Evolutionary conservation across 2,113 vertebrate species (phyloP).

Genomic region (Xenopus borealis): DNA sequence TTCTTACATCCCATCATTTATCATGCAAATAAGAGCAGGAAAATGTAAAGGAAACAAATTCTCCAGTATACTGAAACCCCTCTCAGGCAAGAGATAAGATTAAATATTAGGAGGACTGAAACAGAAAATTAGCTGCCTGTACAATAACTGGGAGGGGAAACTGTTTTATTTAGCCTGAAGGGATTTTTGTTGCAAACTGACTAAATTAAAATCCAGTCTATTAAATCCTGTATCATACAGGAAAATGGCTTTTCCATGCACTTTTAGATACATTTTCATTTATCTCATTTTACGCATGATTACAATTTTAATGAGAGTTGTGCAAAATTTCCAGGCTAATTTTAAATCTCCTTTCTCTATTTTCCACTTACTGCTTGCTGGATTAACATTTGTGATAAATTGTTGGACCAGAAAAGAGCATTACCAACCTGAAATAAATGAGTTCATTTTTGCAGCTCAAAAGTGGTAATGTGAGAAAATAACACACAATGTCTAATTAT

Average conservation of each 20-base stretch:
- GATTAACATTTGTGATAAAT: constrained; percentile 82
- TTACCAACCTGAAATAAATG: constrained; percentile 72
- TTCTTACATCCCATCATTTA: constrained; percentile 73
- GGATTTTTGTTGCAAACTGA: constrained; percentile 82
- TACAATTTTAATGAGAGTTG: constrained; percentile 93
- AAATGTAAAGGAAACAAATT: constrained; percentile 80
- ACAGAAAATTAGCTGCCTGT: constrained; percentile 79
- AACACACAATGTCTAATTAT: constrained; percentile 64
- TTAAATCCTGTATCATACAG: constrained; percentile 84
- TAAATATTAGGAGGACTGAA: constrained; percentile 73
- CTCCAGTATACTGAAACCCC: constrained; percentile 69
- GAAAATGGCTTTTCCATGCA: constrained; percentile 81
- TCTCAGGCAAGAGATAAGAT: constrained; percentile 74
- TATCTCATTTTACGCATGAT: constrained; percentile 94
- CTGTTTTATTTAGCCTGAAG: constrained; percentile 79
- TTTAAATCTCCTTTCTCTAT: constrained; percentile 71
- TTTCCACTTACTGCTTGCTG: constrained; percentile 61
- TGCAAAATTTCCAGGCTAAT: constrained; percentile 84
- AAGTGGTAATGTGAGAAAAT: constrained; percentile 61
- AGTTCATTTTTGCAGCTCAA: constrained; percentile 59
- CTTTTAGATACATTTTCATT: constrained; percentile 89
- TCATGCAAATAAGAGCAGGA: constrained; percentile 78
- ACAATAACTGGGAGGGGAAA: constrained; percentile 77
- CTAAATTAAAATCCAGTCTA: constrained; percentile 92
- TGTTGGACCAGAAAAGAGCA: constrained; percentile 70